These are phyloP conservation scores for Tribolium castaneum DNA, from an alignment of 1,140 invertebrate species.

Conservation along the genomic window DNA sequence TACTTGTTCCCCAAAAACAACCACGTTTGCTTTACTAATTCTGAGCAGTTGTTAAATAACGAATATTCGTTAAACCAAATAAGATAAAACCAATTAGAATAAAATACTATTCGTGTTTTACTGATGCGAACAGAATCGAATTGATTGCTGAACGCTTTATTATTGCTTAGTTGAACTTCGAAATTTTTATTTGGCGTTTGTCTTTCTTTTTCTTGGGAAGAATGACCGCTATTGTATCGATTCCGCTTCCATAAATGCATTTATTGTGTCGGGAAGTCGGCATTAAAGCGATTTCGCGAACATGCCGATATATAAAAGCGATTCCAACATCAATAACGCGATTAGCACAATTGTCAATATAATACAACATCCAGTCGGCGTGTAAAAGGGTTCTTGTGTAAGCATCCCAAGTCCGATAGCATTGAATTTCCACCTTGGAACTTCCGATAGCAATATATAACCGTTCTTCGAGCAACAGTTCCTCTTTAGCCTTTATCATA, in stretches of 20 bases:
- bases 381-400: conserved; percentile 44
- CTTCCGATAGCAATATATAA: conserved; percentile 38
- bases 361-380: conserved; percentile 33
- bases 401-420: conserved; percentile 22
- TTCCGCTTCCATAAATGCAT: not conserved
- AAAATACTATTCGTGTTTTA: too few species aligned
- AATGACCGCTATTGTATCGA: not conserved
- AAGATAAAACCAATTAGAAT: too few species aligned
- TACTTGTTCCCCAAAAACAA: not conserved
- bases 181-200: not conserved
- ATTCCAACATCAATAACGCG: conserved; percentile 37
- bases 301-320: conserved; percentile 6
- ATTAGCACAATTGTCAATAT: conserved; percentile 42
- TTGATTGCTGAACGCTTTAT: not conserved
- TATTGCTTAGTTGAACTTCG: not conserved
- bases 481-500: conserved; percentile 35
- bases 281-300: conserved; percentile 8
- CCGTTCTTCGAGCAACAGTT: conserved; percentile 43
- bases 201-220: not conserved
- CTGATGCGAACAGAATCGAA: not conserved
- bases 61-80: too few species aligned
- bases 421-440: conserved; percentile 19
- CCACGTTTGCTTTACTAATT: not conserved
- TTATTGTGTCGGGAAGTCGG: conserved; percentile 18
- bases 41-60: not conserved